These are phyloP conservation scores for Colletes latitarsis DNA, from an alignment of 1,140 invertebrate genomes.

Conservation along the genomic window DNA sequence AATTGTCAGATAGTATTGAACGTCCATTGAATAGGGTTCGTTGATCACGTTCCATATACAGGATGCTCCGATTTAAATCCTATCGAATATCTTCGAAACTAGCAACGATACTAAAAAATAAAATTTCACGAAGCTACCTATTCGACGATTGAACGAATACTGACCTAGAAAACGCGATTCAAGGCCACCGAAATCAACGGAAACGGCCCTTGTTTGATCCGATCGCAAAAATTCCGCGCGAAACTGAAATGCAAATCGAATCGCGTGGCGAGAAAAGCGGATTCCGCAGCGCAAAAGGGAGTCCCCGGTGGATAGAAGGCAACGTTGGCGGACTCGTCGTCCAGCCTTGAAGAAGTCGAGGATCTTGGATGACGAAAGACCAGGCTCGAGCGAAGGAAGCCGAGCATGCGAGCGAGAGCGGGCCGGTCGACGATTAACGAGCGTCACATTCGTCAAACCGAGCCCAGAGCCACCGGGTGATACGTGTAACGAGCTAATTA, in stretches of 20 bases:
- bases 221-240: too few relatives aligned
- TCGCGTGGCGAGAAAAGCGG: background rate
- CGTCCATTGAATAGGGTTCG: too few relatives aligned
- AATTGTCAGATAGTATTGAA: too few relatives aligned
- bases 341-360: constrained; percentile 10
- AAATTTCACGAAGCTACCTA: too few relatives aligned
- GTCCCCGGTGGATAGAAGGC: background rate
- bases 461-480: constrained; percentile 56
- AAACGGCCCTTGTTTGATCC: too few relatives aligned
- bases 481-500: constrained; percentile 75
- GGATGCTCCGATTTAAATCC: too few relatives aligned
- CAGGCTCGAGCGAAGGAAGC: constrained; percentile 18
- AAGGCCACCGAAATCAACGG: too few relatives aligned
- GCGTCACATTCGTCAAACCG: constrained; percentile 71
- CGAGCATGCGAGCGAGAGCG: constrained; percentile 13
- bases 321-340: background rate
- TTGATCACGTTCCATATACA: too few relatives aligned
- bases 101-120: too few relatives aligned
- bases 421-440: constrained; percentile 61
- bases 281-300: background rate
- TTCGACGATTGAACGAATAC: too few relatives aligned
- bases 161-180: too few relatives aligned
- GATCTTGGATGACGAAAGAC: constrained; percentile 16
- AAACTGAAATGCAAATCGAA: background rate
- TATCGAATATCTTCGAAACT: too few relatives aligned